Conservation (phyloP, 2,888 invertebrate genomes). For the Dioctria rufipes region DNA sequence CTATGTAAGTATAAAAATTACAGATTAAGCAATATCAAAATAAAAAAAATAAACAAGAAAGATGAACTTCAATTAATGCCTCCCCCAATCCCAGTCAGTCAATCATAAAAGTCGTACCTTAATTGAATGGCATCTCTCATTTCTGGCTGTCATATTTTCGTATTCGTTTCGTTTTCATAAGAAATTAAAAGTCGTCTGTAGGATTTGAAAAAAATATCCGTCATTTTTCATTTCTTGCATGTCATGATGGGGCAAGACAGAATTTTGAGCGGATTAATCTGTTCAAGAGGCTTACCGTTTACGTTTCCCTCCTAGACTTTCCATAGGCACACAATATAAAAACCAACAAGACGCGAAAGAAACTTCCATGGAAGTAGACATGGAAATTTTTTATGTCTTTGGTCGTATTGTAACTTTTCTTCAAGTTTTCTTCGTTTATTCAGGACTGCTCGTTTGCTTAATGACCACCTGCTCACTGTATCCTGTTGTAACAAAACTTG, state of each 20-base stretch:
- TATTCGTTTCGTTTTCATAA: conserved; percentile 15
- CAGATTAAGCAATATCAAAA: too few relatives aligned
- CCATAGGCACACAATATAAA: background rate
- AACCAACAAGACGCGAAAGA: conserved; percentile 35
- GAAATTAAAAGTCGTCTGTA: conserved; percentile 36
- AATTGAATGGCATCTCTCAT: conserved; percentile 32
- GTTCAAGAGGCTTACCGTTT: conserved; percentile 25
- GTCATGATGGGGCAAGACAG: conserved; percentile 28
- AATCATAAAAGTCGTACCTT: conserved; percentile 26
- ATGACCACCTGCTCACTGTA: conserved; percentile 39
- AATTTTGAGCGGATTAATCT: conserved; percentile 33
- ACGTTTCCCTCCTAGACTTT: conserved; percentile 13
- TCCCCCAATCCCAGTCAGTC: background rate
- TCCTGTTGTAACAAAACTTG: conserved; percentile 38
- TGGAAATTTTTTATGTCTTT: conserved; percentile 18
- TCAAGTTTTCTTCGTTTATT: conserved; percentile 33
- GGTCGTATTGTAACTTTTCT: conserved; percentile 11
- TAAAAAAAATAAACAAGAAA: too few relatives aligned
- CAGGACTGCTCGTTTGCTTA: conserved; percentile 40
- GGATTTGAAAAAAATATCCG: conserved; percentile 34
- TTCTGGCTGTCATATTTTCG: conserved; percentile 8
- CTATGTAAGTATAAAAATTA: too few relatives aligned
- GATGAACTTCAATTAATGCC: too few relatives aligned
- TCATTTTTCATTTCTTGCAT: conserved; percentile 44
- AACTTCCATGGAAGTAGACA: conserved; percentile 10